Evolutionary conservation across 2,888 invertebrate genomes (phyloP).

Genomic region (Archips xylosteana): DNA sequence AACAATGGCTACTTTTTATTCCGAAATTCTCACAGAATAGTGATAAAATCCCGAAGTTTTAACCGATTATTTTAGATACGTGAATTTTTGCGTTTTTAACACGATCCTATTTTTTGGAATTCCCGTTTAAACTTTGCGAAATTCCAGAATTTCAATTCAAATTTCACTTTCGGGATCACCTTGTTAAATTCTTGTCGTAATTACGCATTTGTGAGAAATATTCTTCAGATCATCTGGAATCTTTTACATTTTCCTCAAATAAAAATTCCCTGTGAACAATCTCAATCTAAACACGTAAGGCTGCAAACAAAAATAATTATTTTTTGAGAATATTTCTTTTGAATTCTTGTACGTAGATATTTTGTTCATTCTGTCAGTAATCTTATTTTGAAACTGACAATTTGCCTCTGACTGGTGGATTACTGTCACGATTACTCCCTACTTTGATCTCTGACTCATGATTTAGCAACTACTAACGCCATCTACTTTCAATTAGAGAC

Average conservation of each 20-base stretch:
- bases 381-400: neutral
- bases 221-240: neutral
- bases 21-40: no score
- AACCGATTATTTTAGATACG: no score
- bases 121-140: no score
- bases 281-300: slow-evolving; percentile 8
- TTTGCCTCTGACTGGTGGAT: no score
- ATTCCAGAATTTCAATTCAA: neutral
- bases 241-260: slow-evolving; percentile 16
- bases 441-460: no score
- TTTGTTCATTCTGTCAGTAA: neutral
- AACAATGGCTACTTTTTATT: no score
- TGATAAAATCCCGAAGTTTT: no score
- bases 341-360: neutral
- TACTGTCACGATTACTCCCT: no score
- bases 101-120: no score
- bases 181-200: slow-evolving; percentile 11
- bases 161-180: neutral
- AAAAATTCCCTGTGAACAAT: neutral
- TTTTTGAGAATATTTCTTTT: neutral
- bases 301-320: neutral
- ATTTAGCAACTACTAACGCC: no score
- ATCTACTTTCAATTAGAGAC: no score
- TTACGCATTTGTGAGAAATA: slow-evolving; percentile 1
- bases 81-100: no score